Base-by-base conservation (phyloP, 2,113 vertebrate species). In the Laticauda laticaudata region DNA sequence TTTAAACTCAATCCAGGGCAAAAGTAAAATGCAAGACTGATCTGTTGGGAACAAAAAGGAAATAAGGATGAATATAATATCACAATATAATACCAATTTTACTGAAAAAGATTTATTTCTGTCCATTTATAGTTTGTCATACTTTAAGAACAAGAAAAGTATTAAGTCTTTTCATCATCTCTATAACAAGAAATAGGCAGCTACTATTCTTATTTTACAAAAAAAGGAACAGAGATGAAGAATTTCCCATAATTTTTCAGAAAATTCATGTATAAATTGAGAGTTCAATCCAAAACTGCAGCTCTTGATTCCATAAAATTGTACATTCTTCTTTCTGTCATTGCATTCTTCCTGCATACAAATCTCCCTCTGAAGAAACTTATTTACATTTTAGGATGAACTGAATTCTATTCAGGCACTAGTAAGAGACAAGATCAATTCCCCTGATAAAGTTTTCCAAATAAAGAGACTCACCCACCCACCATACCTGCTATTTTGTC, bases 121-220 rank as follows among this genome's bases (percentile, higher is more conserved):
- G 56, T 59, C 61, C 24, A 51, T 90, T 57, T 89, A 59, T 24
- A 85, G 43, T 20, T 59, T 34, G 39, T 53, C 34, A 57, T 69
- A 23, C 48, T 59, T 45, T 54, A 90, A 64, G n/a, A 85, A 86
- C 43, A 53, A 4, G 56, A n/a, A 39, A 57, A 90, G 9, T n/a
- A 87, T 56, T 45, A 29, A 86, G 39, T 34, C 26, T 34, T 54
- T 56, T 64, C 21, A 64, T 81, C 39, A 12, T 87, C n/a, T 54
- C 64, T 20, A 59, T 61, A 92, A 86, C 55, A 61, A 53, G 85
- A 93, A 51, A 57, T 51, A 87, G 91, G n/a, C 57, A 61, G 56
- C 34, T 54, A 48, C n/a, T 64, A n/a, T 93, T 87, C 48, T 64
- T 55, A 86, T 15, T 54, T 39, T 93, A 53, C 55, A 90, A 86